Evolutionary conservation across 2,888 invertebrate species (phyloP).

Genomic region (Acanthosepion pharaonis): DNA sequence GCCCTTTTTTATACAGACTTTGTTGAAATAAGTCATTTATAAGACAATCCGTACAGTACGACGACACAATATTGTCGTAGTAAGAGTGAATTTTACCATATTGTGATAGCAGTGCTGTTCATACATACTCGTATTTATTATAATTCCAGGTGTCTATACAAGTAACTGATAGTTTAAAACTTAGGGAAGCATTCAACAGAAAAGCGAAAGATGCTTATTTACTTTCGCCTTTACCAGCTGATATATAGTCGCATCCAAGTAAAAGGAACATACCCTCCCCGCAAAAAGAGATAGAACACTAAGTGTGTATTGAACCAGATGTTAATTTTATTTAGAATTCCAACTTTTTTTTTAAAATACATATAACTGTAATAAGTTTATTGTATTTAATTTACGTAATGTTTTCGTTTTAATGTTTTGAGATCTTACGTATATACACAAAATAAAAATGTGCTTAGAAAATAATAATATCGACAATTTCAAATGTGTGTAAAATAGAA

Average conservation of each 20-base stretch:
- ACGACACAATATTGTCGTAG: background rate
- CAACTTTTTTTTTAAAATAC: too few relatives aligned
- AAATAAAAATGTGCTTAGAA: background rate
- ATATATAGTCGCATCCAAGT: background rate
- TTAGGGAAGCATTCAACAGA: background rate
- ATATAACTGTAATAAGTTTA: too few relatives aligned
- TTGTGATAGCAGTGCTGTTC: background rate
- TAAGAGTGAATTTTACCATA: background rate
- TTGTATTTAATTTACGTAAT: too few relatives aligned
- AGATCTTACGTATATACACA: background rate
- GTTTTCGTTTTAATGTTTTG: background rate
- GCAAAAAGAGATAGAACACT: too few relatives aligned
- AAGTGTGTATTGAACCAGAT: too few relatives aligned
- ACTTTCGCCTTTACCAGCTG: background rate
- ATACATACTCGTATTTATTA: background rate
- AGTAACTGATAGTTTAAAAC: background rate
- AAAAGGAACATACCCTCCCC: too few relatives aligned
- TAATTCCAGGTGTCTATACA: background rate
- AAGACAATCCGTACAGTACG: background rate
- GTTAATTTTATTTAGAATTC: too few relatives aligned
- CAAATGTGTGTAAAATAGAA: background rate
- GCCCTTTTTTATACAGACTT: background rate
- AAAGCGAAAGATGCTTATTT: background rate
- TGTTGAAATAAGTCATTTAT: background rate
- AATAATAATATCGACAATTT: background rate